phyloP scores from a whole-genome alignment of 2,113 vertebrate species.

The Thermophis baileyi region DNA sequence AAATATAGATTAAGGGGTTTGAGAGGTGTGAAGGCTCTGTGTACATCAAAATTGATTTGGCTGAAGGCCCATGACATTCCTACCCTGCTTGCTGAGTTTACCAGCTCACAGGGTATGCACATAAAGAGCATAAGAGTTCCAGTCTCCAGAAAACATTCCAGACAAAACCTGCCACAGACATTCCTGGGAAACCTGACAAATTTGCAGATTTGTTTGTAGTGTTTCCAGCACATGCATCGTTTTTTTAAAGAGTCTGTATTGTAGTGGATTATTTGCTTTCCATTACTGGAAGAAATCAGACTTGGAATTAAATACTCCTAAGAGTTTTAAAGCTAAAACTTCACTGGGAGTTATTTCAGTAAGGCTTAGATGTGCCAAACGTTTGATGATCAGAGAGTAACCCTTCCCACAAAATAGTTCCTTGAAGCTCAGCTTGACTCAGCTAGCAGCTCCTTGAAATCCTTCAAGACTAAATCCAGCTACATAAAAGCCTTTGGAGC shows the following conservation, averaged over 20 bases:
- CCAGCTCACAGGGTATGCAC: slow-evolving; percentile 59
- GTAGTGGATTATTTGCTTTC: slow-evolving; percentile 34
- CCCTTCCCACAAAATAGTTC: slow-evolving; percentile 42
- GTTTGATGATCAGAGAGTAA: slow-evolving; percentile 40
- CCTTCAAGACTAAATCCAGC: slow-evolving; percentile 36
- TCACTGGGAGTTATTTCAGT: slow-evolving; percentile 46
- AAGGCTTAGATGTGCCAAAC: slow-evolving; percentile 41
- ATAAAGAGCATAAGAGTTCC: slow-evolving; percentile 50
- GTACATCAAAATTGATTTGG: slow-evolving; percentile 39
- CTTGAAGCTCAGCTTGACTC: slow-evolving; percentile 30
- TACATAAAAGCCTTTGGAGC: slow-evolving; percentile 43
- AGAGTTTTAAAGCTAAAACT: slow-evolving; percentile 37
- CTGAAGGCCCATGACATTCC: slow-evolving; percentile 50
- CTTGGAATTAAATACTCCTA: slow-evolving; percentile 41
- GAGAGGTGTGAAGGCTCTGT: slow-evolving; percentile 50
- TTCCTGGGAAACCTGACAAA: slow-evolving; percentile 70
- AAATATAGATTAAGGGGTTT: slow-evolving; percentile 22
- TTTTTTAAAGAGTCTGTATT: slow-evolving; percentile 30
- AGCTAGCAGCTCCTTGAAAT: slow-evolving; percentile 37
- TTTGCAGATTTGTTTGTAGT: slow-evolving; percentile 53
- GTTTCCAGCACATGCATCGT: slow-evolving; percentile 55
- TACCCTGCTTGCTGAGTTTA: slow-evolving; percentile 42
- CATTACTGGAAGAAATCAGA: slow-evolving; percentile 39
- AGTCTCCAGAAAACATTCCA: slow-evolving; percentile 60
- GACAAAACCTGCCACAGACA: slow-evolving; percentile 66